phyloP scores from a whole-genome alignment of 2,888 invertebrate species.

The Cantharis nigra region DNA sequence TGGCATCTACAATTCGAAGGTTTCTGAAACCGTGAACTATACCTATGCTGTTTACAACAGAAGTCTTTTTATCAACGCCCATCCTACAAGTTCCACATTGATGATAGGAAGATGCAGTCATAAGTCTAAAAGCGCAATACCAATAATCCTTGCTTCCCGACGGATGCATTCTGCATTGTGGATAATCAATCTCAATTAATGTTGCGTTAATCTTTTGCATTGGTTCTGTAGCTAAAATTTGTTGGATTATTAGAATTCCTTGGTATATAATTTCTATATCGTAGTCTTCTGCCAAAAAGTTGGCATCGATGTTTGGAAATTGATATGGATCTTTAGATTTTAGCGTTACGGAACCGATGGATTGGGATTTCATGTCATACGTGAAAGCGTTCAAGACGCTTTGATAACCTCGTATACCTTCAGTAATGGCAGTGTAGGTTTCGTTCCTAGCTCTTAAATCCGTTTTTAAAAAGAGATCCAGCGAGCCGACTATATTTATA shows the following conservation, averaged over 20 bases:
- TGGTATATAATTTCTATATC: conserved; percentile 68
- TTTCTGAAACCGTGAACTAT: conserved; percentile 57
- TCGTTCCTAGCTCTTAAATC: conserved; percentile 28
- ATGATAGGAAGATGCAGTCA: conserved; percentile 57
- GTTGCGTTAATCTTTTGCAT: conserved; percentile 3
- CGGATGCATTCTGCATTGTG: conserved; percentile 54
- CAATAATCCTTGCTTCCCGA: conserved; percentile 56
- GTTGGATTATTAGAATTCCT: conserved; percentile 55
- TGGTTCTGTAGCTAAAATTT: conserved; percentile 47
- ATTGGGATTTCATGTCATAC: conserved; percentile 40
- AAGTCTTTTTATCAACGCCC: conserved; percentile 54
- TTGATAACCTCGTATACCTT: conserved; percentile 33
- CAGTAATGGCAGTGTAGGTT: conserved; percentile 33
- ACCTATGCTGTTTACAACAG: conserved; percentile 60
- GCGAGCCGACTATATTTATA: not conserved
- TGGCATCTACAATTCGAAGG: conserved; percentile 60
- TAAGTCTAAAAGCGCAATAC: conserved; percentile 55
- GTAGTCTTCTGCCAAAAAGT: conserved; percentile 40
- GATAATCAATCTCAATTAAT: conserved; percentile 33
- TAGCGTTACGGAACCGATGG: conserved; percentile 39
- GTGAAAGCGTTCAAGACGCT: conserved; percentile 32
- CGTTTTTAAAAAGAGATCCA: conserved; percentile 34
- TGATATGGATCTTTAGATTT: conserved; percentile 40
- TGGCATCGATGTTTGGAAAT: conserved; percentile 41
- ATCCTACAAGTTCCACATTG: conserved; percentile 60